These are phyloP conservation scores for Pachycephala philippinensis DNA, from an alignment of 2,113 vertebrate species.

Conservation along the genomic window DNA sequence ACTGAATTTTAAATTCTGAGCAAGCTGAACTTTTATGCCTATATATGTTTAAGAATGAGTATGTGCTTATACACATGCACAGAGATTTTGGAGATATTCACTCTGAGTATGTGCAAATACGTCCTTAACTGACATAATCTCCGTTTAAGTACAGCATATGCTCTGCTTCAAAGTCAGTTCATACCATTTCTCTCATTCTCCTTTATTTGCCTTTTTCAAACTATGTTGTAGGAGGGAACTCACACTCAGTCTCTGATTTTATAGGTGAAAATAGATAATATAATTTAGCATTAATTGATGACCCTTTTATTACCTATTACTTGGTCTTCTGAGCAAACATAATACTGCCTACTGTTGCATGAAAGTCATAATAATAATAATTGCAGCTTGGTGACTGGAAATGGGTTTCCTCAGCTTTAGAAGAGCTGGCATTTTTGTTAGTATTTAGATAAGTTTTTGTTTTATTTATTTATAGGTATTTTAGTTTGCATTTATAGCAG, in stretches of 20 bases:
- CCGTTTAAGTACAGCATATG: neutral
- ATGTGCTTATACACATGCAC: neutral
- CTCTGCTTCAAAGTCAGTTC: neutral
- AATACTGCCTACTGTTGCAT: neutral
- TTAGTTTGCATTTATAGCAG: slow-evolving; percentile 6
- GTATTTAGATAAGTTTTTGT: neutral
- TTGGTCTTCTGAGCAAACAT: slow-evolving; percentile 13
- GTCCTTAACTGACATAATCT: neutral
- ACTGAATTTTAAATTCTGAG: neutral
- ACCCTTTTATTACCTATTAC: neutral
- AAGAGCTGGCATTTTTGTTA: neutral
- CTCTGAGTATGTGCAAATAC: slow-evolving; percentile 3
- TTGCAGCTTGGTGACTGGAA: slow-evolving; percentile 22
- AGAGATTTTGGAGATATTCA: neutral
- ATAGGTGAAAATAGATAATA: neutral
- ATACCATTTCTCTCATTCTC: neutral
- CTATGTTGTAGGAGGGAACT: neutral
- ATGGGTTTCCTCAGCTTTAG: neutral
- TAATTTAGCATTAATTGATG: neutral
- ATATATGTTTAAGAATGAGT: neutral
- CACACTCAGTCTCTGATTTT: neutral
- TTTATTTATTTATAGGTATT: neutral
- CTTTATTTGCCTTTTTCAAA: neutral
- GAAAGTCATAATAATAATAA: neutral
- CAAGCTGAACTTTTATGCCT: neutral